A percentile compares a stretch with the other conserved stretches of the same genome.
These are phyloP conservation scores for Anguilla japonica DNA, from an alignment of 2,113 vertebrate species.

Conservation along the genomic window DNA sequence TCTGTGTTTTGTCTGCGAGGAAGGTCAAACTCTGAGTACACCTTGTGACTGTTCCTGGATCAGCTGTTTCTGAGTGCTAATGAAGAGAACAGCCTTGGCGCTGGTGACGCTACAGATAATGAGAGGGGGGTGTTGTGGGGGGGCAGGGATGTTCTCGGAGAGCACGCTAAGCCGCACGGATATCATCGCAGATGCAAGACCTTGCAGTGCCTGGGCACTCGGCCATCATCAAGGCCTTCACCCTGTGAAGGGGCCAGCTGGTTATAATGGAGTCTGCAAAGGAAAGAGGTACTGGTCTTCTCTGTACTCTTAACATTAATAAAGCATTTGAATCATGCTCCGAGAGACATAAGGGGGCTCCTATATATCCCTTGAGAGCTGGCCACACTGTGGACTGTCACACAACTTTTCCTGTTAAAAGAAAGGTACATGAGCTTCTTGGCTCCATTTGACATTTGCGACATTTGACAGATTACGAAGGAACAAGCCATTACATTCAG, in stretches of 20 bases:
- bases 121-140: conserved; percentile 52
- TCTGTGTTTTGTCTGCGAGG: conserved; percentile 83
- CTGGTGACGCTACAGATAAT: conserved; percentile 76
- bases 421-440: not conserved
- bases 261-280: conserved; percentile 37
- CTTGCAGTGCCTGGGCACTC: conserved; percentile 36
- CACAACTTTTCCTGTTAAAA: not conserved
- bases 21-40: conserved; percentile 78
- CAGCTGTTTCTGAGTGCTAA: conserved; percentile 73
- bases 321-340: too few species aligned
- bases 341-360: too few species aligned
- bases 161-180: conserved; percentile 28
- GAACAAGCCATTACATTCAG: not conserved
- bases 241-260: conserved; percentile 30
- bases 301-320: too few species aligned
- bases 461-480: not conserved
- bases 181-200: conserved; percentile 12
- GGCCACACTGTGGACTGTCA: too few species aligned
- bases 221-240: conserved; percentile 53
- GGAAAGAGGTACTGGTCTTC: too few species aligned
- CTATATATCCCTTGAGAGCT: too few species aligned
- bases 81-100: conserved; percentile 75
- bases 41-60: conserved; percentile 78
- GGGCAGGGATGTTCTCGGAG: conserved; percentile 55
- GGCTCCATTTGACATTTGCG: not conserved